phyloP scores from a whole-genome alignment of 2,797 vertebrate genomes.

The Semaprochilodus insignis region DNA sequence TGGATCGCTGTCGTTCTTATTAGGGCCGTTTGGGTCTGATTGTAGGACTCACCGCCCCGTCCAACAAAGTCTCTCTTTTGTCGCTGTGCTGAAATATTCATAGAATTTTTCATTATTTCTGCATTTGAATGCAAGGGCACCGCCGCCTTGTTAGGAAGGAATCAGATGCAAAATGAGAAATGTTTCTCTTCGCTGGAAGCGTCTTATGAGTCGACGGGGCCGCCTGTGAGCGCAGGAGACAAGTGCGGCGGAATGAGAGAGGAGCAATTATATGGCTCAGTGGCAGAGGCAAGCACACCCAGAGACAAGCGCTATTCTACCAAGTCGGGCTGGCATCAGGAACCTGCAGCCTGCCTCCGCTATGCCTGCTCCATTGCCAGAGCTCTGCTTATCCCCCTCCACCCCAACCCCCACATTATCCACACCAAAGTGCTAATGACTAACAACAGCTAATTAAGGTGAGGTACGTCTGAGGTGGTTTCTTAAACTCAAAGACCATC shows the following conservation, averaged over 20 bases:
- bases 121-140: constrained; percentile 70
- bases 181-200: constrained; percentile 61
- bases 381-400: constrained; percentile 2
- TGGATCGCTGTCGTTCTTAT: constrained; percentile 55
- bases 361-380: neutral
- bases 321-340: constrained; percentile 56
- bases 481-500: neutral
- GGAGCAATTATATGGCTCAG: constrained; percentile 61
- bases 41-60: constrained; percentile 48
- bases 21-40: constrained; percentile 57
- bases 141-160: constrained; percentile 62
- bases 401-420: neutral
- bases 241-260: constrained; percentile 57
- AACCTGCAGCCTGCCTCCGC: constrained; percentile 37
- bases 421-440: constrained; percentile 30
- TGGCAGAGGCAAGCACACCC: constrained; percentile 48
- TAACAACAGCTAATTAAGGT: constrained; percentile 22
- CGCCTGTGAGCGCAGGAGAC: constrained; percentile 46
- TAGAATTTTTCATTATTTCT: constrained; percentile 72
- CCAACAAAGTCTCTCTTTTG: constrained; percentile 60
- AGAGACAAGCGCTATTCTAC: constrained; percentile 49
- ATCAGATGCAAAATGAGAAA: constrained; percentile 59
- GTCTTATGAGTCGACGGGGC: constrained; percentile 52
- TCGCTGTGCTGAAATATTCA: constrained; percentile 62
- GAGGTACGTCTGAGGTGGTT: constrained; percentile 9